phyloP scores from a whole-genome alignment of 2,888 invertebrate species.

The Xylophagus ater region DNA sequence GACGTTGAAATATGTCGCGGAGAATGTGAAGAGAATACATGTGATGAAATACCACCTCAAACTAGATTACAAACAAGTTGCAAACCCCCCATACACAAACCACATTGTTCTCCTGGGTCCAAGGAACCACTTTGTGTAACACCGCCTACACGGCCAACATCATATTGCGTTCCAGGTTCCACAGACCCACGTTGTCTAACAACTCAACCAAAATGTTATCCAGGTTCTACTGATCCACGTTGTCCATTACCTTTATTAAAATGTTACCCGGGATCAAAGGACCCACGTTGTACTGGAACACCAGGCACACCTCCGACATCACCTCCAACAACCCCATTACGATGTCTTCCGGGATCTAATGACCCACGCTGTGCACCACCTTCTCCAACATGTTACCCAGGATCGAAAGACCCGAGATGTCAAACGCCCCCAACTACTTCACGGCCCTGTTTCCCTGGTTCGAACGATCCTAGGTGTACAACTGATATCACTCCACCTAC shows the following conservation, averaged over 20 bases:
- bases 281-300: slow-evolving; percentile 27
- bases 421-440: no score
- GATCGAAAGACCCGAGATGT: slow-evolving; percentile 31
- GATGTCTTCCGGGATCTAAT: slow-evolving; percentile 26
- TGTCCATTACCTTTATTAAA: slow-evolving; percentile 22
- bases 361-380: slow-evolving; percentile 27
- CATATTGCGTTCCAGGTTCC: slow-evolving; percentile 29
- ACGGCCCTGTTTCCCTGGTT: slow-evolving; percentile 21
- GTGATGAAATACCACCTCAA: slow-evolving; percentile 18
- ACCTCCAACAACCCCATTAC: no score
- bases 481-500: slow-evolving; percentile 22
- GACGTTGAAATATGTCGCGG: slow-evolving; percentile 48
- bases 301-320: slow-evolving; percentile 20
- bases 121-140: no score
- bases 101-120: no score
- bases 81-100: no score
- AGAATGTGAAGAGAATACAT: slow-evolving; percentile 24
- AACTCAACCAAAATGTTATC: slow-evolving; percentile 26
- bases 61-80: no score
- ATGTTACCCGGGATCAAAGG: slow-evolving; percentile 29
- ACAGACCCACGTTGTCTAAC: slow-evolving; percentile 29
- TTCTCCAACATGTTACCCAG: slow-evolving; percentile 30
- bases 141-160: slow-evolving; percentile 12
- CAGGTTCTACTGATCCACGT: slow-evolving; percentile 28
- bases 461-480: slow-evolving; percentile 22